Evolutionary conservation across 2,797 vertebrate species (phyloP).

Genomic region (Anguilla marmorata): DNA sequence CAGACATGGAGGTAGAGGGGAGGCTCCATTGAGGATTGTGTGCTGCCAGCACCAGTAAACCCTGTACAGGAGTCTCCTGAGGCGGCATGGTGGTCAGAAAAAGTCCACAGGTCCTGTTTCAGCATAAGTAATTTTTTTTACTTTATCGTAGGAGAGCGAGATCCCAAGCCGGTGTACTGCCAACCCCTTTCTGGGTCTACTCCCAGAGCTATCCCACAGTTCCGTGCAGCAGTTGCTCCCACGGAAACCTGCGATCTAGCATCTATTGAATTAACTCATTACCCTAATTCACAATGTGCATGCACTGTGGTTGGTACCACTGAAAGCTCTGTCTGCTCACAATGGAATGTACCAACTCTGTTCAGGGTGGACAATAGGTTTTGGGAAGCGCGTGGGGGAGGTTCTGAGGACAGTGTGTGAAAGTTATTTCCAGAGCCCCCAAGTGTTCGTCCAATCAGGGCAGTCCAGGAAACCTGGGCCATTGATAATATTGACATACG

Average conservation of each 20-base stretch:
- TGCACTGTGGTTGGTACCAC: background rate
- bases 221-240: background rate
- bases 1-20: background rate
- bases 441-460: constrained; percentile 12
- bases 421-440: background rate
- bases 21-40: background rate
- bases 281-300: background rate
- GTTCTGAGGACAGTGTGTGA: background rate
- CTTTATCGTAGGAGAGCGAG: background rate
- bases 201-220: background rate
- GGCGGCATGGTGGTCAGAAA: background rate
- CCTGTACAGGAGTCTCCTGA: background rate
- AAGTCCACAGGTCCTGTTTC: background rate
- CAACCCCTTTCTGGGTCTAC: background rate
- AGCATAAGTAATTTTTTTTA: background rate
- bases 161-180: background rate
- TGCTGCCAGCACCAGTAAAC: background rate
- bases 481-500: constrained; percentile 26
- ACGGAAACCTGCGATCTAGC: background rate
- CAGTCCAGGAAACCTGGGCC: constrained; percentile 11
- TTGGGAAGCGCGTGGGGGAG: constrained; percentile 26
- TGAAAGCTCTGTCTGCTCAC: background rate
- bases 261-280: background rate
- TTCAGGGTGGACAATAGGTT: background rate
- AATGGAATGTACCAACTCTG: constrained; percentile 12